A percentile compares a stretch with the other conserved stretches of the same genome.
These are phyloP conservation scores for Sinella curviseta DNA, from an alignment of 1,140 invertebrate species.

Conservation along the genomic window DNA sequence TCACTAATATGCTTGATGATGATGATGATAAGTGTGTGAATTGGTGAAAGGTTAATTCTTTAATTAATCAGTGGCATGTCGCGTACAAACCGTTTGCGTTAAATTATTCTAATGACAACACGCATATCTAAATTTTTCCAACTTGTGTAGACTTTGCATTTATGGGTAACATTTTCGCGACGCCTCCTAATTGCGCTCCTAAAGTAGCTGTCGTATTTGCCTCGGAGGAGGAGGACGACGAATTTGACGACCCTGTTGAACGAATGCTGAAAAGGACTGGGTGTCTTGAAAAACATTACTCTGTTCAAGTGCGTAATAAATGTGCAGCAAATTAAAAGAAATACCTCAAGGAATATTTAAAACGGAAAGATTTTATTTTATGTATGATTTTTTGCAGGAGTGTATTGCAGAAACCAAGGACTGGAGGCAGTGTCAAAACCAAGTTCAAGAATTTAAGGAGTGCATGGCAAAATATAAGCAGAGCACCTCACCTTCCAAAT, in stretches of 20 bases:
- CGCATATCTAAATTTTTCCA: no score
- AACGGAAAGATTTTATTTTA: neutral
- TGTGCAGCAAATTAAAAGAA: neutral
- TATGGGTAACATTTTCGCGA: neutral
- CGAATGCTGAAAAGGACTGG: constrained; percentile 81
- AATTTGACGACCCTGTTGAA: constrained; percentile 74
- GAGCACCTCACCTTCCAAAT: no score
- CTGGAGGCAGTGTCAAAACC: constrained; percentile 85
- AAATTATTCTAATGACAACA: no score
- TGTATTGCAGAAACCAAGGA: constrained; percentile 84
- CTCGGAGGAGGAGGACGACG: constrained; percentile 46
- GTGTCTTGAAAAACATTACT: constrained; percentile 82
- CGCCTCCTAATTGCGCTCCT: no score
- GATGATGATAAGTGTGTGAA: no score
- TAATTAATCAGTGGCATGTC: no score
- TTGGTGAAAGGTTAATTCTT: no score
- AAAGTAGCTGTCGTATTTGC: no score
- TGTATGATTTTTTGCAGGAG: constrained; percentile 64
- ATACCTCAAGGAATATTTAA: no score
- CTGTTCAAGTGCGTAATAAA: constrained; percentile 68
- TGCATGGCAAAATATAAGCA: constrained; percentile 69
- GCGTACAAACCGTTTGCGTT: no score
- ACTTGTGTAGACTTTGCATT: neutral
- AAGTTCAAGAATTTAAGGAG: constrained; percentile 72
- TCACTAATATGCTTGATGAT: no score